Base-by-base conservation (phyloP, 2,888 invertebrate species). In the Dusona sp. region DNA sequence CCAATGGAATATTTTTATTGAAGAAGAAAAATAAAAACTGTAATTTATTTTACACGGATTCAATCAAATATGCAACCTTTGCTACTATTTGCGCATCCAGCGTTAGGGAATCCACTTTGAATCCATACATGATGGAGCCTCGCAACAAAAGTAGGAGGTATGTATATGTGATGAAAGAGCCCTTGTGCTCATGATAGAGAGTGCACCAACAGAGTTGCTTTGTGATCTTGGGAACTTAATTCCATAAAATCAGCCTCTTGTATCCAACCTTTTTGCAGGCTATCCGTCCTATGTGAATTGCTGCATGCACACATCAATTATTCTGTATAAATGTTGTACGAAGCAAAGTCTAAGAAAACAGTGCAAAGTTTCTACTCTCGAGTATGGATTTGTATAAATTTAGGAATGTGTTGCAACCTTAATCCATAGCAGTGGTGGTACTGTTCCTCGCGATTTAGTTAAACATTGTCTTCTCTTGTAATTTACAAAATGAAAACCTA, bases 391-490 rank as follows among this genome's bases (percentile, higher is more conserved):
- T 84, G 54, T 57, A 57, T 57, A 72, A 72, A 54, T 73, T 73
- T 73, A 48, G 61, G 48, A 79, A 83, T 86, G 67, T 81, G 64
- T 79, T 73, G 81, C 64, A 78, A 83, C 88, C 70, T 73, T 85
- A 86, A 88, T 88, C 78, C 75, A 6, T 7, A 54, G 42, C 61
- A 79, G 80, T 22, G 68, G 68, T 74, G 61, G 38, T 36, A 61
- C 67, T 83, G 48, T 84, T 65, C 22, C 33, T 73, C 67, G 70
- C 64, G 54, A 85, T 85, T 73, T 48, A 38, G 64, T 82, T 38
- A 79, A 70, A 86, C 72, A 33, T 72, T 22, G 42, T 36, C 64
- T 36, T 70, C 19, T 38, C 51, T 38, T 51, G 45, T 64, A 70
- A 77, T 72, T 75, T 65, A 48, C 72, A 67, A 78, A 68, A 48